phyloP scores from a whole-genome alignment of 92 coral and sea anemone genomes.

The Siderastrea siderea region DNA sequence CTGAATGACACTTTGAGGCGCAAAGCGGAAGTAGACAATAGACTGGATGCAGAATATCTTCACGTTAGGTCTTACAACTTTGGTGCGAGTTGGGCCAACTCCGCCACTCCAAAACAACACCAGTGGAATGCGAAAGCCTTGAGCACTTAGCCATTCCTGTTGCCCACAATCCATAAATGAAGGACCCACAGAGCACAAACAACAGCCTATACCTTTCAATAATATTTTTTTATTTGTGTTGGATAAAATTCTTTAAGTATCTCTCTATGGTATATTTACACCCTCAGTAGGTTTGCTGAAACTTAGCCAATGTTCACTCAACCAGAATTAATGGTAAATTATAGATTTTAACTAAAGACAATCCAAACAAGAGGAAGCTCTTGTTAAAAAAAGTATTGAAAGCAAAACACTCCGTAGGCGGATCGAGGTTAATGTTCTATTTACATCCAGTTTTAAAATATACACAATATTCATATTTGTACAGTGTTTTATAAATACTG shows the following conservation, averaged over 20 bases:
- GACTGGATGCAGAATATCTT: too few relatives aligned
- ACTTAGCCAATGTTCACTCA: background rate
- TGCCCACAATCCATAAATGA: background rate
- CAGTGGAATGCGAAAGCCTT: too few relatives aligned
- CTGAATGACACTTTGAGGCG: too few relatives aligned
- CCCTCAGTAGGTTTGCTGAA: background rate
- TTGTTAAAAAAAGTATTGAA: background rate
- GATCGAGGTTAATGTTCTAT: background rate
- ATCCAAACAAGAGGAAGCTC: background rate
- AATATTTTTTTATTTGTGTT: background rate
- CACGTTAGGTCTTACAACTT: too few relatives aligned
- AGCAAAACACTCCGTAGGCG: background rate
- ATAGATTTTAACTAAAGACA: background rate
- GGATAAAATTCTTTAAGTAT: background rate
- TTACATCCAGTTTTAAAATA: background rate
- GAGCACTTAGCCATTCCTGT: background rate
- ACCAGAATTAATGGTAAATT: background rate
- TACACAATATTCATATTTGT: background rate
- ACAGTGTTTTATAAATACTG: conserved; percentile 1
- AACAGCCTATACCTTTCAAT: background rate
- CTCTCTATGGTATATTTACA: background rate
- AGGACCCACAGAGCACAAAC: background rate
- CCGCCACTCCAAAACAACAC: too few relatives aligned
- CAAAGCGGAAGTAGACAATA: too few relatives aligned
- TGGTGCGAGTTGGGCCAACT: too few relatives aligned